Evolutionary conservation across 2,888 invertebrate genomes (phyloP).

Genomic region (Polia nebulosa): DNA sequence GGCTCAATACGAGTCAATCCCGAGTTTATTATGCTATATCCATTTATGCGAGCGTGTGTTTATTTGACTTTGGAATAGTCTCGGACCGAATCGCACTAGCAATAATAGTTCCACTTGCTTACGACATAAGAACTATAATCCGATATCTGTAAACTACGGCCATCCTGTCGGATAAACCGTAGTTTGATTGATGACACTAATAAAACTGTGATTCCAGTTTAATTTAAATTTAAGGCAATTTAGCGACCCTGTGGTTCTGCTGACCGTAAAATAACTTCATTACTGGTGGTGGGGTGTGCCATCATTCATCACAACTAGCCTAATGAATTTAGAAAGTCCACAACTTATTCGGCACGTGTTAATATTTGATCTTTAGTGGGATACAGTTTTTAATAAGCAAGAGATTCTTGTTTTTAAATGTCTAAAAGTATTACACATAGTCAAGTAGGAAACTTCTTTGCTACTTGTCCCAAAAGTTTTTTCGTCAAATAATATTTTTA

Average conservation of each 20-base stretch:
- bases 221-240: conserved; percentile 91
- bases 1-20: conserved; percentile 83
- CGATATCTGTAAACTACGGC: conserved; percentile 66
- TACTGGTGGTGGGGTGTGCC: conserved; percentile 77
- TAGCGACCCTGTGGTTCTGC: conserved; percentile 83
- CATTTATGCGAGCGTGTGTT: conserved; percentile 88
- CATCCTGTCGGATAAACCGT: conserved; percentile 80
- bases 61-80: conserved; percentile 88
- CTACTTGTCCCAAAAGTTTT: too few species aligned
- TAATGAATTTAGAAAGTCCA: conserved; percentile 62
- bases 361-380: conserved; percentile 14
- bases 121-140: conserved; percentile 78
- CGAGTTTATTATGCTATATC: conserved; percentile 85
- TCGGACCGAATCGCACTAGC: conserved; percentile 71
- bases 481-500: too few species aligned
- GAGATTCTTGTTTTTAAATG: not conserved
- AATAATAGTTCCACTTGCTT: conserved; percentile 72
- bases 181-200: conserved; percentile 90
- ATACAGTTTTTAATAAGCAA: not conserved
- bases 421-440: not conserved
- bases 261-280: conserved; percentile 88
- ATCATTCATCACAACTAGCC: conserved; percentile 78
- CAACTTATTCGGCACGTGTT: conserved; percentile 41
- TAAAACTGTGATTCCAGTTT: conserved; percentile 90
- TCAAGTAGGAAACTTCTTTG: too few species aligned